These are phyloP conservation scores for Zygaena filipendulae DNA, from an alignment of 2,888 invertebrate genomes.

Conservation along the genomic window DNA sequence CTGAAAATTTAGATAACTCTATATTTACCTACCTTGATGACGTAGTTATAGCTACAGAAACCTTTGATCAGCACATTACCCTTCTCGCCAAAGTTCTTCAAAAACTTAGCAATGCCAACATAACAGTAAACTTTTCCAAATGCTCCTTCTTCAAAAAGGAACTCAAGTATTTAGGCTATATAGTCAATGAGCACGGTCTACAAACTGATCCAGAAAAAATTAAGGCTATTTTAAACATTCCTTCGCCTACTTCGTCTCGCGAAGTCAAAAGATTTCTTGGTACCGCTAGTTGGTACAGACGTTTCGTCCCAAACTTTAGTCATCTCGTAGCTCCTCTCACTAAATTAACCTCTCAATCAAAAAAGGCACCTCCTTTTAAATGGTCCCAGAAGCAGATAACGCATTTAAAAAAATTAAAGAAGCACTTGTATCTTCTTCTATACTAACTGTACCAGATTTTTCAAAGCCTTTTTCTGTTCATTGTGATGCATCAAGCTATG, in stretches of 20 bases:
- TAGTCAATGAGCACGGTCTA: conserved; percentile 1
- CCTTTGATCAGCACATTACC: conserved; percentile 18
- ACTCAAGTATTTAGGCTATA: conserved; percentile 13
- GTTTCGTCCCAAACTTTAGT: conserved; percentile 11
- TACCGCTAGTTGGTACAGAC: conserved; percentile 9
- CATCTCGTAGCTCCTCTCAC: conserved; percentile 8
- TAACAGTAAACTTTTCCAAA: conserved; percentile 14
- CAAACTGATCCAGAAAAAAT: conserved; percentile 4
- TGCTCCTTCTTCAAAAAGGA: conserved; percentile 13
- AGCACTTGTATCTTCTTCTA: conserved; percentile 1
- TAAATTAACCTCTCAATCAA: conserved; percentile 14
- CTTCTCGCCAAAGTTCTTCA: conserved; percentile 13
- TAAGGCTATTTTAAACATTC: conserved; percentile 2
- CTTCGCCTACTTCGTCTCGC: conserved; percentile 4
- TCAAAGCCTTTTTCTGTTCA: not conserved
- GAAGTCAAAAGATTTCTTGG: conserved; percentile 12
- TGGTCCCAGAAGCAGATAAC: conserved; percentile 8
- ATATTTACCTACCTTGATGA: conserved; percentile 19
- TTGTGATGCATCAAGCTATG: not conserved
- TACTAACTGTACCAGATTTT: not conserved
- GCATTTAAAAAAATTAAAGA: conserved; percentile 1
- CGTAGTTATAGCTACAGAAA: conserved; percentile 13
- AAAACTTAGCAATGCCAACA: conserved; percentile 14
- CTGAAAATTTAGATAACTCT: conserved; percentile 14
- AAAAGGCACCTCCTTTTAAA: conserved; percentile 9